Evolutionary conservation across 2,888 invertebrate species (phyloP).

Genomic region (Petrolisthes manimaculis): DNA sequence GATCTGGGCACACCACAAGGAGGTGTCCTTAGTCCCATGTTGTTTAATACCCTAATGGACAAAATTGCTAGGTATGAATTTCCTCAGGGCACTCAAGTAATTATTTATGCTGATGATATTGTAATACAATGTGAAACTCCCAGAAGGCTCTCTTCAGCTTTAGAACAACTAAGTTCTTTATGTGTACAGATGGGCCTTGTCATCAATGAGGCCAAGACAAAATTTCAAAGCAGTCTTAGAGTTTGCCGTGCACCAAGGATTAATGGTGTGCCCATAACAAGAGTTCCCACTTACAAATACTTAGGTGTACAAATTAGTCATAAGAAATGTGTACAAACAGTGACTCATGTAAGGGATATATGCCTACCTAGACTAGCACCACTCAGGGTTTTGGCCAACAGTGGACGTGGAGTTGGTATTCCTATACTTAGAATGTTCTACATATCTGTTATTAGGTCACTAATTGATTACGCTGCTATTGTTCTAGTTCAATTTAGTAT

Average conservation of each 20-base stretch:
- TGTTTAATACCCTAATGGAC: conserved; percentile 7
- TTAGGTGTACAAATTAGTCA: not conserved
- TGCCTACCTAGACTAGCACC: not conserved
- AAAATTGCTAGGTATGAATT: not conserved
- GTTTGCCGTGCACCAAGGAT: too few species aligned
- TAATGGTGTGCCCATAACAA: not conserved
- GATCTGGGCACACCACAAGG: conserved; percentile 7
- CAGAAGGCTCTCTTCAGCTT: not conserved
- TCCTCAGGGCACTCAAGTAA: conserved; percentile 8
- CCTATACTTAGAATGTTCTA: not conserved
- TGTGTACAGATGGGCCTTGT: not conserved
- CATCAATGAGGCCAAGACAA: not conserved
- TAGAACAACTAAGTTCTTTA: not conserved
- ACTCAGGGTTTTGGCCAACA: not conserved
- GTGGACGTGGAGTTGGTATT: too few species aligned
- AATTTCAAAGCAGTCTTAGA: not conserved
- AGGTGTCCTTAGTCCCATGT: not conserved
- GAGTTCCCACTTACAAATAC: not conserved
- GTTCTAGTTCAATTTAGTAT: too few species aligned
- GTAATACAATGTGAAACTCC: not conserved
- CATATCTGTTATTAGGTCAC: not conserved
- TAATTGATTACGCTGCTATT: too few species aligned
- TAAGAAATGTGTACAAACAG: not conserved
- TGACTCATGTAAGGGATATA: not conserved
- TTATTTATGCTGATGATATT: not conserved